Base-by-base conservation (phyloP, 2,888 invertebrate genomes). In the Eutolmus rufibarbis region DNA sequence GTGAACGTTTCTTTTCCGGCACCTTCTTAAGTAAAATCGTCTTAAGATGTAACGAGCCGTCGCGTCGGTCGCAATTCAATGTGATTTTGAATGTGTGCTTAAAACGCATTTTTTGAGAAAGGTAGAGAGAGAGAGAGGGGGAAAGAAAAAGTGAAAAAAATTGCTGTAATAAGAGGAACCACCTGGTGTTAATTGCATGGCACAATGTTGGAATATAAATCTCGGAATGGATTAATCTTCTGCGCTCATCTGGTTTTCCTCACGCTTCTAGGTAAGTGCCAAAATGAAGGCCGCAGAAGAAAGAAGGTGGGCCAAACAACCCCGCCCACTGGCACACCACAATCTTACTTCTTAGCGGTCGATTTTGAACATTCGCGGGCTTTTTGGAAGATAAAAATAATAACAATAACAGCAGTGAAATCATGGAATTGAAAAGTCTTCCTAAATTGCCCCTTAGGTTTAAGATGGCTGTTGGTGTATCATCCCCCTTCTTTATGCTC, bases 181-280 rank as follows among this genome's bases (percentile, higher is more conserved):
- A 86, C 86, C 86, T 86, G 86, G 86, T 86, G 66, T 86, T 86
- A 86, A 78, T 78, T 78, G 86, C 78, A 86, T 86, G 86, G 78
- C 86, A 86, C 78, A 86, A 86, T 86, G 86, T 86, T 86, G 78
- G 86, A 86, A 86, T 86, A 78, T 31, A 86, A 86, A 86, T 86
- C 57, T 86, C 66, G 86, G 78, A 86, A 86, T 86, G 86, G 86
- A 86, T 77, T 86, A 86, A 86, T 86, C 40, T 86, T 86, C 56
- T 86, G 78, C 56, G 78, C 78, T 78, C 78, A 86, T 40, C 78
- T 86, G 40, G 40, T 86, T 57, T 40, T 86, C 43, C 77, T 86
- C 16, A 77, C 86, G n/a, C 57, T 86, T 76, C 28, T 86, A 57
- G 86, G 86, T 86, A 78, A 86, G 86, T 86, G n/a, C 76, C 40